phyloP scores from a whole-genome alignment of 2,797 vertebrate species.

The Pipistrellus pipistrellus region DNA sequence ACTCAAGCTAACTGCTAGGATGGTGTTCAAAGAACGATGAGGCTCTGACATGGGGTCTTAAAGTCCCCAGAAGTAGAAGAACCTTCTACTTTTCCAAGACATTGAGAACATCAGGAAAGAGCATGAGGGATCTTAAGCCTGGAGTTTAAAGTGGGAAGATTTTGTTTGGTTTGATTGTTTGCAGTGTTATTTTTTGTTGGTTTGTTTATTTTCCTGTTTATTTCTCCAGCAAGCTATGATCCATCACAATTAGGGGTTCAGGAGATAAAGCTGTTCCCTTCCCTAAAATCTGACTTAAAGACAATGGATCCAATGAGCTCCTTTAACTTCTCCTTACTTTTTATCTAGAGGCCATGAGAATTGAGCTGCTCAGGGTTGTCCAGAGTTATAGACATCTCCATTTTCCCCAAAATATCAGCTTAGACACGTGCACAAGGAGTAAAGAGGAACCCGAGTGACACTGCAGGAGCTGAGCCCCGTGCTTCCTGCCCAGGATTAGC shows the following conservation, averaged over 20 bases:
- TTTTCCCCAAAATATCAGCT: neutral
- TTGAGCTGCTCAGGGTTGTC: neutral
- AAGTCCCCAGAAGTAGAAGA: neutral
- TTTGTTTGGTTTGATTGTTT: neutral
- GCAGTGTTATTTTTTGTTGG: neutral
- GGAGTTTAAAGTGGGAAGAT: neutral
- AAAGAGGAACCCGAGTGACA: neutral
- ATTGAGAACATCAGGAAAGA: neutral
- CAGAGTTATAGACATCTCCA: neutral
- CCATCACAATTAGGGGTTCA: neutral
- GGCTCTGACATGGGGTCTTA: accelerated
- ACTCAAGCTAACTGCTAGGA: neutral
- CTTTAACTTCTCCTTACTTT: constrained; percentile 67
- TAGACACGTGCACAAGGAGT: neutral
- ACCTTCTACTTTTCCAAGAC: neutral
- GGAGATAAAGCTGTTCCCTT: neutral
- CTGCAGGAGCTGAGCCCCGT: neutral
- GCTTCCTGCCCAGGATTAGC: neutral
- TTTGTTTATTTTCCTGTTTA: constrained; percentile 2
- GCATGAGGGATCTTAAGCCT: neutral
- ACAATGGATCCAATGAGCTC: neutral
- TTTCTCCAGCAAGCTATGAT: neutral
- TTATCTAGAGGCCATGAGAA: neutral
- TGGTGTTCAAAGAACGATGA: neutral
- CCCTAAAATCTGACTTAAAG: neutral